A percentile compares a stretch with the other conserved stretches of the same genome.
phyloP scores from a whole-genome alignment of 2,113 vertebrate species.

The Varanus salvator region DNA sequence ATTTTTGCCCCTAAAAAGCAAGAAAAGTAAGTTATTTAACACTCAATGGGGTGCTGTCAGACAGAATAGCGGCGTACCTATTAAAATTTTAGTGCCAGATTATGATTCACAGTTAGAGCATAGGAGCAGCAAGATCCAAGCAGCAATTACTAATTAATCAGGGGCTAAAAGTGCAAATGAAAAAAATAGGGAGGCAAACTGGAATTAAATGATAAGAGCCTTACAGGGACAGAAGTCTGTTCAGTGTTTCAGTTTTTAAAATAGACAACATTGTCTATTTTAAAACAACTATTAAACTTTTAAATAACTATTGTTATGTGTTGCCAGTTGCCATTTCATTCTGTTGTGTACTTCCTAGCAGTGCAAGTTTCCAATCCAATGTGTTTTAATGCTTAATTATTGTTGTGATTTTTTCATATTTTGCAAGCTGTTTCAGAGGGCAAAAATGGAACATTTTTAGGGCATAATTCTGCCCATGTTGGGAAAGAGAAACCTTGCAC shows the following conservation, averaged over 20 bases:
- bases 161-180: slow-evolving; percentile 50
- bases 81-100: slow-evolving; percentile 67
- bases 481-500: no score
- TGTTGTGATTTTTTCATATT: no score
- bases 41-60: slow-evolving; percentile 41
- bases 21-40: slow-evolving; percentile 70
- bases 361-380: slow-evolving; percentile 28
- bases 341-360: slow-evolving; percentile 37
- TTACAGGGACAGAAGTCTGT: slow-evolving; percentile 34
- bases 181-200: slow-evolving; percentile 44
- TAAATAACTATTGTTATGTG: no score
- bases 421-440: no score
- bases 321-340: slow-evolving; percentile 44
- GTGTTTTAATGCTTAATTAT: not conserved
- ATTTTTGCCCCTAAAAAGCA: slow-evolving; percentile 56
- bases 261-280: no score
- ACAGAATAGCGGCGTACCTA: slow-evolving; percentile 38
- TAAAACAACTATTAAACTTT: no score
- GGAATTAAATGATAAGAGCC: slow-evolving; percentile 49
- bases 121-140: slow-evolving; percentile 53
- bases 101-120: slow-evolving; percentile 62
- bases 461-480: no score
- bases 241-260: not conserved
- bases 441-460: no score
- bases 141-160: slow-evolving; percentile 68